Base-by-base conservation (phyloP, 2,113 vertebrate species). In the Dasyornis broadbenti region DNA sequence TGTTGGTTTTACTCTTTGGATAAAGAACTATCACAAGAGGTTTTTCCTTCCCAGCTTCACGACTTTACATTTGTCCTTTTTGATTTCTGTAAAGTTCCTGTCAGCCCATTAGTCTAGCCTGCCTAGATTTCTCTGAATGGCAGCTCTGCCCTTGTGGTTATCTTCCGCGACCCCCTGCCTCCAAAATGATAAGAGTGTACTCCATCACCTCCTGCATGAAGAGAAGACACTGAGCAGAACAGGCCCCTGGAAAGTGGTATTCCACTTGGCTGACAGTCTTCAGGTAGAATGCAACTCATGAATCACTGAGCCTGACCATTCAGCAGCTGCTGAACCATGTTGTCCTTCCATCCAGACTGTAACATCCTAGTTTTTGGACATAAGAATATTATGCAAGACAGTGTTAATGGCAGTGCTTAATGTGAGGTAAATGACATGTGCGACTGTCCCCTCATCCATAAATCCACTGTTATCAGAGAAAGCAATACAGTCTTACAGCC, bases 101-200 rank as follows among this genome's bases (percentile, higher is more conserved):
- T 66, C 60, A 53, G 12, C 19, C 47, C 70, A 63, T 42, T 75
- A 37, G n/a, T 75, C 30, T 20, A 59, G 47, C 3, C 23, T 45
- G 10, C 75, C 27, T 60, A 69, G 10, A 27, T 49, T 30, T 26
- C 50, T 66, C 40, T 78, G 42, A 75, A 82, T 13, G 19, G 7
- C n/a, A 88, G 45, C 11, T 90, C 65, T 70, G 21, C 10, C 30
- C 21, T 49, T 2, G 0, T n/a, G 37, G 15, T 64, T 83, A 30
- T 72, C 8, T 77, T 27, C 4, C 11, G 11, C 11, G 11, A 27
- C 0, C 2, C 4, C 15, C 3, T n/a, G n/a, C n/a, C n/a, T n/a
- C 9, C 5, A 66, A 49, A 59, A 6, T n/a, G 3, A 0, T 63
- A 76, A 42, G 8, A 56, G 8, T 69, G 24, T 20, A 68, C 3